Evolutionary conservation across 2,113 vertebrate species (phyloP), one percentile per base, ranked within the genome.

Genomic region (Zingel zingel): DNA sequence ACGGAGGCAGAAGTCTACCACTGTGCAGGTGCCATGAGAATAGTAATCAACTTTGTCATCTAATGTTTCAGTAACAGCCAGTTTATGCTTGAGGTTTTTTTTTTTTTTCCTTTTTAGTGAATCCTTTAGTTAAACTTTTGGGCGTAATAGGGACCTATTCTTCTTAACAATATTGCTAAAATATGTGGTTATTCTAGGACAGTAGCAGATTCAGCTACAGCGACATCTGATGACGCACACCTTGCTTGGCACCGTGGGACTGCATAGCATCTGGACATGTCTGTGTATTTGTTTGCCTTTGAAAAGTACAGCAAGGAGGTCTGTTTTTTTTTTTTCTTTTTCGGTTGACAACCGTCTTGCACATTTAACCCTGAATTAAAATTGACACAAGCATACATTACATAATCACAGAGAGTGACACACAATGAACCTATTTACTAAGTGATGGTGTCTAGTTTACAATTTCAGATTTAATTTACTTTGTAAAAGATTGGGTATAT

Each of bases 151-250:
- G 7, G 3, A 45, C 5, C 18, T 57, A 5, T 57, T 73, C 3
- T 57, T 53, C 47, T n/a, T 27, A 56, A 62, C 27, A 66, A 6
- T 54, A 0, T 2, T 33, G 43, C 19, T 73, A 19, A 64, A 76
- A 23, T 36, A 36, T 19, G 71, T 53, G 21, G 63, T 74, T 66
- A 39, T 84, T 81, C n/a, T 66, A 14, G 62, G 74, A 47, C 59
- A 59, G 36, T 30, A 23, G n/a, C 30, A 69, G 65, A 72, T 72
- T 63, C 73, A 51, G 68, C 27, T 13, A 27, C 1, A 30, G 69
- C n/a, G 50, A 71, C 83, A 87, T 71, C 56, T 86, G 77, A 83
- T 72, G 70, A 56, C 54, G 76, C 16, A 78, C 79, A 86, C 80
- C 77, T 73, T 68, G 77, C 65, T 50, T 51, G 65, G 76, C 69